These are phyloP conservation scores for Apantesis nais DNA, from an alignment of 2,888 invertebrate genomes.

Conservation along the genomic window DNA sequence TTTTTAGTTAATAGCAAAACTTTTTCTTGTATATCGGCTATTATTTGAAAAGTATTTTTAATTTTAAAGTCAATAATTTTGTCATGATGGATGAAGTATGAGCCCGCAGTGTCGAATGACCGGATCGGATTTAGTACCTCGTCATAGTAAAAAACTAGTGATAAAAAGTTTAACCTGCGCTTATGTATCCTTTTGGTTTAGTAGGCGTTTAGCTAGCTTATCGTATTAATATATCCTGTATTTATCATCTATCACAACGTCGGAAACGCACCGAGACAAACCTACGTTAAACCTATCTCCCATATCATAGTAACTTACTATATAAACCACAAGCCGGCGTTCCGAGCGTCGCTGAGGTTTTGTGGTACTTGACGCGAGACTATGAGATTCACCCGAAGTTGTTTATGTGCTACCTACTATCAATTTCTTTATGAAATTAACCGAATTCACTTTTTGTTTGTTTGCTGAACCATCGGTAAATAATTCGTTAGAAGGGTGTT, in stretches of 20 bases:
- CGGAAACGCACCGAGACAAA: background rate
- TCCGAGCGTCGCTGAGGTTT: background rate
- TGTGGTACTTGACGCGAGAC: background rate
- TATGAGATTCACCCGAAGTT: background rate
- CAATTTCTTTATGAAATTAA: too few relatives aligned
- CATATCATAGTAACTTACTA: background rate
- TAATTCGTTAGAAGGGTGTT: too few relatives aligned
- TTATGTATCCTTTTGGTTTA: background rate
- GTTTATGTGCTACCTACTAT: too few relatives aligned
- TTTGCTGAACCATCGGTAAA: too few relatives aligned
- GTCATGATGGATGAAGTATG: too few relatives aligned
- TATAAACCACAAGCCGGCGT: background rate
- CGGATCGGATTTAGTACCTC: too few relatives aligned
- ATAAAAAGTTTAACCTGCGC: background rate
- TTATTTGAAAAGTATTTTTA: too few relatives aligned
- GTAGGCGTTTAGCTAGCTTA: background rate
- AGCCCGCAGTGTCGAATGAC: too few relatives aligned
- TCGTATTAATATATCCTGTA: background rate
- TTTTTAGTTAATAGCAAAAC: too few relatives aligned
- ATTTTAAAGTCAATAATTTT: too few relatives aligned
- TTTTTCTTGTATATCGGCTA: too few relatives aligned
- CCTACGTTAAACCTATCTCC: background rate
- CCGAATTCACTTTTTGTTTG: too few relatives aligned
- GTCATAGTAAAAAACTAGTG: background rate
- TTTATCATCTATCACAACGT: background rate